Percentiles rank a stretch among this genome's conserved stretches.
Evolutionary conservation across 2,797 vertebrate genomes (phyloP).

Genomic region (Argyrosomus regius): DNA sequence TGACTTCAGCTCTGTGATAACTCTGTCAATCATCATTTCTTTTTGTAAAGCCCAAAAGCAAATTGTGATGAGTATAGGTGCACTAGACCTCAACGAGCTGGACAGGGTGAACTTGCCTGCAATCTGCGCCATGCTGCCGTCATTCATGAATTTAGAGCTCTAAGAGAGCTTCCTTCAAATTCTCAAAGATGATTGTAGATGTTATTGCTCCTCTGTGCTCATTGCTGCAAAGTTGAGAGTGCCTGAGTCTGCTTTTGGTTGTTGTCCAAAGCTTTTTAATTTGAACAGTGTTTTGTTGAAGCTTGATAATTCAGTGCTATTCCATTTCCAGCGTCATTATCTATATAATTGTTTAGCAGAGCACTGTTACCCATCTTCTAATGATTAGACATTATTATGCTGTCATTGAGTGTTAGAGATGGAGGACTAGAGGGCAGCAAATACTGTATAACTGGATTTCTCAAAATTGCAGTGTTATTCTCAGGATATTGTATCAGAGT

Average conservation of each 20-base stretch:
- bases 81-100: no score
- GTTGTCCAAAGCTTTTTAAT: conserved; percentile 24
- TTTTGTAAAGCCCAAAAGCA: neutral
- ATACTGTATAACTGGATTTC: conserved; percentile 18
- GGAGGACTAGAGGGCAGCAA: conserved; percentile 13
- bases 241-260: neutral
- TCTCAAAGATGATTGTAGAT: neutral
- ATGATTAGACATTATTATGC: neutral
- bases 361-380: neutral
- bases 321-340: neutral
- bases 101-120: neutral
- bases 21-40: neutral
- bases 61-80: neutral
- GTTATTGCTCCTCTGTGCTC: conserved; percentile 6
- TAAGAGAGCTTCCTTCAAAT: neutral
- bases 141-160: neutral
- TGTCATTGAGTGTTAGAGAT: neutral
- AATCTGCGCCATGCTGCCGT: accelerated
- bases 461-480: conserved; percentile 9
- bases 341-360: neutral
- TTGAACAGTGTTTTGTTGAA: conserved; percentile 3
- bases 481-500: conserved; percentile 1
- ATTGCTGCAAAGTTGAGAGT: conserved; percentile 14
- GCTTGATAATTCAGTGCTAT: neutral
- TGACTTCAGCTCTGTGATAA: no score